Conservation (phyloP, 2,888 invertebrate genomes). For the Lepetodrilus schrolli region DNA sequence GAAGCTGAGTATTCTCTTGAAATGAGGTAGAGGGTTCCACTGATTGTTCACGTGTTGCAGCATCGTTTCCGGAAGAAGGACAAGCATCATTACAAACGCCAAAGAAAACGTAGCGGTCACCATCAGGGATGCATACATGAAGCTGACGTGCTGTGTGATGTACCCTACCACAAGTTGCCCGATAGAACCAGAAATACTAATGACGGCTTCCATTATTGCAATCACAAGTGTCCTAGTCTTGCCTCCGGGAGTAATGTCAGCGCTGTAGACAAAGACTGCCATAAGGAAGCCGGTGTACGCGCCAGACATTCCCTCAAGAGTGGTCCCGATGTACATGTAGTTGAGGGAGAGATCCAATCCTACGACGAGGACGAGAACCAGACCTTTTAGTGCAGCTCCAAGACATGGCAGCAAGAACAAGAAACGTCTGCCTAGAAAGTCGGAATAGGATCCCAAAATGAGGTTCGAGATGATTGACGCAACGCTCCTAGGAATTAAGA, state of each 20-base stretch:
- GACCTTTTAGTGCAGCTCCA: not conserved
- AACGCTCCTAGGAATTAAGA: constrained; percentile 10
- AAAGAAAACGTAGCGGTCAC: not conserved
- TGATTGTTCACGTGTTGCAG: not conserved
- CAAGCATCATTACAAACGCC: not conserved
- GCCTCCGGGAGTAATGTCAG: constrained; percentile 27
- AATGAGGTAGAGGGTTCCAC: not conserved
- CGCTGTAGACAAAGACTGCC: constrained; percentile 14
- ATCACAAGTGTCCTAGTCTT: constrained; percentile 16
- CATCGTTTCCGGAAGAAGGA: constrained; percentile 23
- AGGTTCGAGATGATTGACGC: constrained; percentile 13
- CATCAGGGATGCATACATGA: constrained; percentile 12
- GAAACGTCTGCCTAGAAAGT: constrained; percentile 28
- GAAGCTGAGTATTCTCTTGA: constrained; percentile 29
- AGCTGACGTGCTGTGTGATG: constrained; percentile 16
- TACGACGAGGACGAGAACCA: not conserved
- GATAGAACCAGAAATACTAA: not conserved
- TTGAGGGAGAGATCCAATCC: constrained; percentile 22
- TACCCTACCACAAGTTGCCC: constrained; percentile 25
- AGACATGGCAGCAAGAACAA: constrained; percentile 12
- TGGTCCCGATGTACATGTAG: constrained; percentile 7
- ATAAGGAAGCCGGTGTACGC: constrained; percentile 8
- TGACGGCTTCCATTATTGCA: constrained; percentile 5
- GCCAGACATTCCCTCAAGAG: constrained; percentile 31
- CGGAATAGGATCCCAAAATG: constrained; percentile 30